Evolutionary conservation across 2,888 invertebrate genomes (phyloP), one percentile per base, ranked within the genome.

Genomic region (Trypoxylon attenuatum): DNA sequence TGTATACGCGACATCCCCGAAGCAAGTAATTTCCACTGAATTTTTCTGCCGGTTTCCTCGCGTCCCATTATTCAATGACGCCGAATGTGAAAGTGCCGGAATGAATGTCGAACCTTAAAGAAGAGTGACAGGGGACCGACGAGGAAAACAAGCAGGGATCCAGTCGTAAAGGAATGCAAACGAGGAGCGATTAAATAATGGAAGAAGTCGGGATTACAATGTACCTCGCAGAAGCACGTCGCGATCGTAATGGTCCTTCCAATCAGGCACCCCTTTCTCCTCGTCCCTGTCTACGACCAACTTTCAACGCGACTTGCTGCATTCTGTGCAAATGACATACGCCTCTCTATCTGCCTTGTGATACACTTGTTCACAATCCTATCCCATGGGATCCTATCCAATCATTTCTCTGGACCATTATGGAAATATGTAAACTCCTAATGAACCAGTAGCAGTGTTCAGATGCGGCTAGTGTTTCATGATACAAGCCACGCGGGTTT

Each of bases 151-250:
- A 23, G 10, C 41, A 49, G 41, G 43, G 33, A 51, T 54, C 43
- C 53, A 59, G 53, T 59, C 50, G 54, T 19, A 38, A n/a, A 16
- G 71, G 66, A 63, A 71, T 49, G 71, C 68, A 49, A 71, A 60
- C 64, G 49, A 62, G 62, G 27, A 38, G 25, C 39, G 60, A 71
- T 63, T 63, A 63, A 71, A 60, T 71, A 71, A 71, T 60, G 47
- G 47, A 58, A 59, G 54, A 55, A 66, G 49, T 56, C 39, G 64
- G 52, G 55, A 59, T 45, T 50, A 54, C 62, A 61, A 69, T 64
- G 53, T 49, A 29, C 15, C 18, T 38, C 39, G 49, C 33, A 13
- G 29, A 33, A 41, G 22, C 45, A 23, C 29, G 18, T 21, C 15
- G 43, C 29, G 53, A 57, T 50, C 51, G 64, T 65, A 69, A 73